Evolutionary conservation across 2,888 invertebrate genomes (phyloP).

Genomic region (Acanthacorydalis orientalis): DNA sequence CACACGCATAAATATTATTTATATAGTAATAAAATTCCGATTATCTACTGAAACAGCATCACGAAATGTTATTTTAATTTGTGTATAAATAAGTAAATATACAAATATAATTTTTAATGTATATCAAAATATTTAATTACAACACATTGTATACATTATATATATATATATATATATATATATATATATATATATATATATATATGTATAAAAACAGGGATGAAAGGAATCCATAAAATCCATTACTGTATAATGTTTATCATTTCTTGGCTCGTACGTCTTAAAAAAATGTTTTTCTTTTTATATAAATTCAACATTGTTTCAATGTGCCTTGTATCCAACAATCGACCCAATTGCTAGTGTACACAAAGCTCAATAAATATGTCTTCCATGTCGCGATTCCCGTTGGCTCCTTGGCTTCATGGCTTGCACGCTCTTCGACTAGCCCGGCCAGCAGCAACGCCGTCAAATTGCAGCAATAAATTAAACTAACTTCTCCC

Average conservation of each 20-base stretch:
- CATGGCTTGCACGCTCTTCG: constrained; percentile 11
- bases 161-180: neutral
- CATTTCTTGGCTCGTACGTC: constrained; percentile 21
- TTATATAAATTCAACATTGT: constrained; percentile 10
- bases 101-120: too few relatives aligned
- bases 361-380: neutral
- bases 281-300: constrained; percentile 22
- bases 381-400: constrained; percentile 10
- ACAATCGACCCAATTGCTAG: neutral
- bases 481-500: constrained; percentile 26
- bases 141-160: neutral
- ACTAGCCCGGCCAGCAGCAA: constrained; percentile 12
- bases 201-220: neutral
- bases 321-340: constrained; percentile 3
- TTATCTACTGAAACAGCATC: too few relatives aligned
- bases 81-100: too few relatives aligned
- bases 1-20: too few relatives aligned
- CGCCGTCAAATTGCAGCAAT: constrained; percentile 25
- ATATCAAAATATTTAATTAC: too few relatives aligned
- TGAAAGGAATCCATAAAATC: neutral
- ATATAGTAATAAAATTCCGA: too few relatives aligned
- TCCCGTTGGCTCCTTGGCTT: constrained; percentile 22
- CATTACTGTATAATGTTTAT: constrained; percentile 19
- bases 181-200: neutral
- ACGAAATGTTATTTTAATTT: too few relatives aligned